A percentile compares a stretch with the other conserved stretches of the same genome.
Evolutionary conservation across 2,113 vertebrate species (phyloP).

Genomic region (Acanthisitta chloris): DNA sequence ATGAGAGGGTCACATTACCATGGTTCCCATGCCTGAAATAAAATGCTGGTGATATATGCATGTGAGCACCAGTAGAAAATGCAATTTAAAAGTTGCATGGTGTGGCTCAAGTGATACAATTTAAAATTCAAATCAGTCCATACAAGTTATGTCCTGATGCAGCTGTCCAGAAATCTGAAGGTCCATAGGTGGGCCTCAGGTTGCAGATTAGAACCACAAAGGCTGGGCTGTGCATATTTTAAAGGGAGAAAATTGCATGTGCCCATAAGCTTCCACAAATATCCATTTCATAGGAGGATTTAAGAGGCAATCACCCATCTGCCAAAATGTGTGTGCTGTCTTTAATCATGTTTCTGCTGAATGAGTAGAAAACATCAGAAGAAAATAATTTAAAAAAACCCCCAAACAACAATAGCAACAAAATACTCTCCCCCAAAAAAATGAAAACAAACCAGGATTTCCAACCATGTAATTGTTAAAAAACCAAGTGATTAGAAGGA

Average conservation of each 20-base stretch:
- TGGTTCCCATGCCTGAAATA: not conserved
- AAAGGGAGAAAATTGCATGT: not conserved
- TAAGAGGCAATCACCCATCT: not conserved
- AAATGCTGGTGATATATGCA: not conserved
- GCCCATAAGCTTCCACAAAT: not conserved
- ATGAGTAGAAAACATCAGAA: not conserved
- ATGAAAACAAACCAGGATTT: not conserved
- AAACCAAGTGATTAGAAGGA: not conserved
- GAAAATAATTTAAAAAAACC: not conserved
- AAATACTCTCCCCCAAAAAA: not conserved
- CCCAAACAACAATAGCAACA: not conserved
- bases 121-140: not conserved
- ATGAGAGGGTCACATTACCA: not conserved
- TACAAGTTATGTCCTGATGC: not conserved
- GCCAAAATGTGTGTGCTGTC: not conserved
- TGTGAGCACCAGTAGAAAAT: not conserved
- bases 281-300: not conserved
- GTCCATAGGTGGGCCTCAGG: not conserved
- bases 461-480: not conserved
- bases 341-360: not conserved
- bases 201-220: not conserved
- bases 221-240: not conserved
- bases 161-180: not conserved
- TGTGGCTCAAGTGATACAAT: not conserved
- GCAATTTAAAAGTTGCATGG: not conserved